phyloP scores from a whole-genome alignment of 2,113 vertebrate genomes.

The Vulpes vulpes region DNA sequence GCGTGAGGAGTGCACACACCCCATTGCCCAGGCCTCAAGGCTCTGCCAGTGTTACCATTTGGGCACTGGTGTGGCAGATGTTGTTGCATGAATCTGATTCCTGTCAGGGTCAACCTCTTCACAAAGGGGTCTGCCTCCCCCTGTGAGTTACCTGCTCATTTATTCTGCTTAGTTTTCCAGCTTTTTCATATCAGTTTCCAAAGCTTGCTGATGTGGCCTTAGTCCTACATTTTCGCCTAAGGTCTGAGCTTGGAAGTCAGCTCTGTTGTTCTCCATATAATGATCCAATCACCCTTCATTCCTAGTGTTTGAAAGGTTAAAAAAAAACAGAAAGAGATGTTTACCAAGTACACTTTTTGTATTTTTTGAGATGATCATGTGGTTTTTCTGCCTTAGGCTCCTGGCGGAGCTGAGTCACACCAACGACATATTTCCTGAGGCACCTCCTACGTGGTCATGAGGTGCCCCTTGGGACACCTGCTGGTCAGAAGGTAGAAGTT shows the following conservation, averaged over 20 bases:
- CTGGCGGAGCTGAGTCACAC: accelerated
- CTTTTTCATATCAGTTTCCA: background rate
- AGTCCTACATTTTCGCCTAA: accelerated
- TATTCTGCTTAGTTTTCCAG: background rate
- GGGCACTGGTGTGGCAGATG: background rate
- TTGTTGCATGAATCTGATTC: background rate
- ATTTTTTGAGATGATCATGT: accelerated
- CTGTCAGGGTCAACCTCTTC: accelerated
- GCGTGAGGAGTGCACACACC: too few relatives aligned
- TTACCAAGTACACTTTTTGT: background rate
- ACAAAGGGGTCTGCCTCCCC: accelerated
- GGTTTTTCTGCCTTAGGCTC: background rate
- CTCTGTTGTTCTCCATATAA: background rate
- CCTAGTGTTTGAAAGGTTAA: background rate
- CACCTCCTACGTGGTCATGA: accelerated
- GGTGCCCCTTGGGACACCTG: background rate
- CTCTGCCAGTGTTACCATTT: accelerated
- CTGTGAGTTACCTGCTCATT: accelerated
- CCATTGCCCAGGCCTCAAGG: accelerated
- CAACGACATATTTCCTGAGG: background rate
- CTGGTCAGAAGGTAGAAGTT: background rate
- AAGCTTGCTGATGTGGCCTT: background rate
- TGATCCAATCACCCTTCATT: background rate
- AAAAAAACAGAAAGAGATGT: too few relatives aligned
- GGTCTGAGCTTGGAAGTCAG: background rate